These are phyloP conservation scores for Fregetta grallaria DNA, from an alignment of 2,113 vertebrate species.

Conservation along the genomic window DNA sequence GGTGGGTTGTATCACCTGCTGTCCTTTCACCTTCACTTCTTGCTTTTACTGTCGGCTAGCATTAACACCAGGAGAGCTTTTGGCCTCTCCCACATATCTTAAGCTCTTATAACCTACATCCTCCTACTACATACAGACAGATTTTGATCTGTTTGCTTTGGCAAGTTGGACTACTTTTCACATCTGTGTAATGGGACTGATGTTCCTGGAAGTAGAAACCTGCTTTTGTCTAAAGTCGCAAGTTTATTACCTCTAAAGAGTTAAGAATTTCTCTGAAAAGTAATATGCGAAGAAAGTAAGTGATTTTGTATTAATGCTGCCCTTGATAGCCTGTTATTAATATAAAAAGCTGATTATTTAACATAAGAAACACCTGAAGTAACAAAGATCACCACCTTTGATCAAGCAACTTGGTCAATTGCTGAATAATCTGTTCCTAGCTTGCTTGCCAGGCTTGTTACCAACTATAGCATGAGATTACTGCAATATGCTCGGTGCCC, in stretches of 20 bases:
- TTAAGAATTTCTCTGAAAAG: background rate
- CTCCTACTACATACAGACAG: background rate
- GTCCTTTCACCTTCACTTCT: background rate
- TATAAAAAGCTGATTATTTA: background rate
- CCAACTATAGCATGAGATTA: fast-evolving
- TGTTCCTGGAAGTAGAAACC: background rate
- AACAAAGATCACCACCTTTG: background rate
- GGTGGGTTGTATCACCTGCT: background rate
- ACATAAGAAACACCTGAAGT: background rate
- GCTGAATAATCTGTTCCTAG: background rate
- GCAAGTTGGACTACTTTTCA: background rate
- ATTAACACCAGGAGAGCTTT: background rate
- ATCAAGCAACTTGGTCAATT: background rate
- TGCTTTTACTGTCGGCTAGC: background rate
- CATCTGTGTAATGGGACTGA: background rate
- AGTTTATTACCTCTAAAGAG: background rate
- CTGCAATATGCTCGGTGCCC: fast-evolving
- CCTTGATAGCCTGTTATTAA: background rate
- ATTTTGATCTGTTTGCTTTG: background rate
- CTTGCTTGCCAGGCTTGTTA: background rate
- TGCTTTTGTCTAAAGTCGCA: background rate
- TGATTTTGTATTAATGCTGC: background rate
- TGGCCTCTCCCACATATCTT: background rate
- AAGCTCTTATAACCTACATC: no score
- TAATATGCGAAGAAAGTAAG: background rate